Conservation (phyloP, 1,140 invertebrate genomes). For the Leguminivora glycinivorella region DNA sequence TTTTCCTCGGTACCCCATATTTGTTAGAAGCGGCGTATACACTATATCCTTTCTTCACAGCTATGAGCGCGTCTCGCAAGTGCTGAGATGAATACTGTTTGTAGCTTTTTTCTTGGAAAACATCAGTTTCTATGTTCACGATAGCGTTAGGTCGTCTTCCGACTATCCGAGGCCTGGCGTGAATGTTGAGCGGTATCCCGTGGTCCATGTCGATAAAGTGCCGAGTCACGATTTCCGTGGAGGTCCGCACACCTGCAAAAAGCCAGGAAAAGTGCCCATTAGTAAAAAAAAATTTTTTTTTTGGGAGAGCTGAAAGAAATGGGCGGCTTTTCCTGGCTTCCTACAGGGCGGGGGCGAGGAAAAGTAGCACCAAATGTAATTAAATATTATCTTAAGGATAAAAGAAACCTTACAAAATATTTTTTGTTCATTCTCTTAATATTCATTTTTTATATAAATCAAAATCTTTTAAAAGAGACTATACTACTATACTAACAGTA, state of each 20-base stretch:
- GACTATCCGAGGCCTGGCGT: slow-evolving; percentile 63
- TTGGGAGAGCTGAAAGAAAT: slow-evolving; percentile 35
- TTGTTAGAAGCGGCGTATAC: slow-evolving; percentile 76
- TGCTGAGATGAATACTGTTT: slow-evolving; percentile 75
- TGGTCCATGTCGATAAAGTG: slow-evolving; percentile 70
- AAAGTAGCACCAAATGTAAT: slow-evolving; percentile 32
- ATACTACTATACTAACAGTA: too few species aligned
- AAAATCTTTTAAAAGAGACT: too few species aligned
- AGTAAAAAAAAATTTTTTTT: slow-evolving; percentile 45
- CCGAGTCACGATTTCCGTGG: slow-evolving; percentile 68
- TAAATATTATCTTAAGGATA: too few species aligned
- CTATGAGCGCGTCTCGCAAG: slow-evolving; percentile 67
- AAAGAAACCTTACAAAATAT: too few species aligned
- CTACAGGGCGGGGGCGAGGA: slow-evolving; percentile 56
- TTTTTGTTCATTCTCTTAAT: too few species aligned
- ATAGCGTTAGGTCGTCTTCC: slow-evolving; percentile 63
- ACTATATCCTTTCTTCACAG: slow-evolving; percentile 73
- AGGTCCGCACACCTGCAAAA: slow-evolving; percentile 71
- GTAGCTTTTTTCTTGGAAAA: slow-evolving; percentile 73
- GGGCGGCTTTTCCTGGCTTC: slow-evolving; percentile 77
- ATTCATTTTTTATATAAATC: too few species aligned
- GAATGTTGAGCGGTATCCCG: slow-evolving; percentile 64
- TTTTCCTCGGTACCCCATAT: slow-evolving; percentile 74
- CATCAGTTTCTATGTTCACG: slow-evolving; percentile 71
- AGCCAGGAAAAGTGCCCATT: slow-evolving; percentile 74